Percentiles rank a stretch among this genome's conserved stretches.
Evolutionary conservation across 2,797 vertebrate species (phyloP).

Genomic region (Pempheris klunzingeri): DNA sequence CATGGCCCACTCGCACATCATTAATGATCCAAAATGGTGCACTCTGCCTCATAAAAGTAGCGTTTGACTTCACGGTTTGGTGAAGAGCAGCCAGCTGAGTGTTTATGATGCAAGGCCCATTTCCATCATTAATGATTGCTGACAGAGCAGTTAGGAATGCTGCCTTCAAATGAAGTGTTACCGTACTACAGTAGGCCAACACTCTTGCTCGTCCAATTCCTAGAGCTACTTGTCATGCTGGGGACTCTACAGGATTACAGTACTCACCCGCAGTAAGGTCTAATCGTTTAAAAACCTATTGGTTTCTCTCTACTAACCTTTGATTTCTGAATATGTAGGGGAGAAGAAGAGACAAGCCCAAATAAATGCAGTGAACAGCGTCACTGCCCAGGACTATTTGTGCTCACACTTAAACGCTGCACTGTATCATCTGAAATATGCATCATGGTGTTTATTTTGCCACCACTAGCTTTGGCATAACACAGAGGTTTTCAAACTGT

Average conservation of each 20-base stretch:
- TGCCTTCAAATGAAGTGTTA: slow-evolving; percentile 90
- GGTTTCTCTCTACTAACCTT: slow-evolving; percentile 88
- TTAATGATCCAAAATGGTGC: slow-evolving; percentile 77
- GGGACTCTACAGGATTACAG: slow-evolving; percentile 82
- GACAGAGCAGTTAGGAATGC: slow-evolving; percentile 79
- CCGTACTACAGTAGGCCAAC: slow-evolving; percentile 87
- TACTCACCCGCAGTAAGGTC: slow-evolving; percentile 88
- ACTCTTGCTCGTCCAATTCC: slow-evolving; percentile 85
- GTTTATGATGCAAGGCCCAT: slow-evolving; percentile 65
- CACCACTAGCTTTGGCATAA: slow-evolving; percentile 37
- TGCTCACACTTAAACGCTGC: slow-evolving; percentile 41
- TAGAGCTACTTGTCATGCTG: slow-evolving; percentile 86
- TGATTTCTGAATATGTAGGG: slow-evolving; percentile 89
- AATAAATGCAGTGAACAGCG: slow-evolving; percentile 80
- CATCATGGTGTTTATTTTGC: slow-evolving; percentile 48
- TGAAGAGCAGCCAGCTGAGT: slow-evolving; percentile 13
- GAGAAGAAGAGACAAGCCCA: slow-evolving; percentile 89
- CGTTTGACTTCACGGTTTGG: slow-evolving; percentile 10
- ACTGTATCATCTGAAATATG: slow-evolving; percentile 42
- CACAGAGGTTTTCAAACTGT: slow-evolving; percentile 67
- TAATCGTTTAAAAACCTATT: slow-evolving; percentile 86
- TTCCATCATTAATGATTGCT: slow-evolving; percentile 77
- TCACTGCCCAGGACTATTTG: slow-evolving; percentile 58
- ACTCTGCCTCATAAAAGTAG: slow-evolving; percentile 54
- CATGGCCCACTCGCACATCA: slow-evolving; percentile 68